phyloP scores from a whole-genome alignment of 2,797 vertebrate species.

The Garrulus glandarius region DNA sequence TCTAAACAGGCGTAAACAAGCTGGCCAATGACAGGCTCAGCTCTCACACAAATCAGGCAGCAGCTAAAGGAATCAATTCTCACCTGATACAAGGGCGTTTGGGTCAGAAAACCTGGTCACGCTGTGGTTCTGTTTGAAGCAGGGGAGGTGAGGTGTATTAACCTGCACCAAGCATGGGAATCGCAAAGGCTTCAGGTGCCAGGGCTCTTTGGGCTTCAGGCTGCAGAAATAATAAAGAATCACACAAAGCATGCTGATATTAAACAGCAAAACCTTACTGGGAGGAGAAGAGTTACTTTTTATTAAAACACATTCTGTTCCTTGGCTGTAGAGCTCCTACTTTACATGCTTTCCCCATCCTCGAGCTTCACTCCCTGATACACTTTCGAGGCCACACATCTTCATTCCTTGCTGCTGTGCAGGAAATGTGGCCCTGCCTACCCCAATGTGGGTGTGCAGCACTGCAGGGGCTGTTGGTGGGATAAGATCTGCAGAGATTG shows the following conservation, averaged over 20 bases:
- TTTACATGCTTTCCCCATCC: neutral
- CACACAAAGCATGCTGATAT: neutral
- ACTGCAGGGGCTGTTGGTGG: neutral
- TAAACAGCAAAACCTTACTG: neutral
- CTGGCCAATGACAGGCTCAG: neutral
- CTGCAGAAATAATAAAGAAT: neutral
- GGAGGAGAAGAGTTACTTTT: neutral
- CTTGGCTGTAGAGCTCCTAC: neutral
- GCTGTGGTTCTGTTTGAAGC: neutral
- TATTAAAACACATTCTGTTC: neutral
- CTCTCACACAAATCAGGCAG: neutral
- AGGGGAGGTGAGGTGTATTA: neutral
- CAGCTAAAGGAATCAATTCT: neutral
- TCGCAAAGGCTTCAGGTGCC: neutral
- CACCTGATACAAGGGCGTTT: neutral
- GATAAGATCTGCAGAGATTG: neutral
- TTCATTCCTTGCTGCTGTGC: neutral
- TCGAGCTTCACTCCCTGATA: neutral
- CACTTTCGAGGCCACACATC: rapidly evolving
- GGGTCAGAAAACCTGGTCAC: neutral
- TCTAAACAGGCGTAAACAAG: neutral
- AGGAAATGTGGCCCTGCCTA: rapidly evolving
- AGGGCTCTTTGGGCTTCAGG: neutral
- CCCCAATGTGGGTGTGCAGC: rapidly evolving
- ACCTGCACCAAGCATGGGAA: neutral